Evolutionary conservation across 1,140 invertebrate species (phyloP).

Genomic region (Micrasema minimum): DNA sequence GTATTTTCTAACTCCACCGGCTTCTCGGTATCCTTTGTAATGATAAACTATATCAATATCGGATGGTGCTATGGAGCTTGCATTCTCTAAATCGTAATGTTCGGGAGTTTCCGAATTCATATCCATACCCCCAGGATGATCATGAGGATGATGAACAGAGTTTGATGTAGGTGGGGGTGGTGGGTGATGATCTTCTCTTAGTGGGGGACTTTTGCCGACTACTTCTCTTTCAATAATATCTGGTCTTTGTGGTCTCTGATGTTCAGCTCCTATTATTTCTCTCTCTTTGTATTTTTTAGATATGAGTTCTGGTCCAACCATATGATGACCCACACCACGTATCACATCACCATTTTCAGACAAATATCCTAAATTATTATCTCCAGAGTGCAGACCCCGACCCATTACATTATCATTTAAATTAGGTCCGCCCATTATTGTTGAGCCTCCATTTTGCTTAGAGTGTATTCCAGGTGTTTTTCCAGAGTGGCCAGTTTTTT

Average conservation of each 20-base stretch:
- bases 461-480: slow-evolving; percentile 70
- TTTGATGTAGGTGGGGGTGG: slow-evolving; percentile 74
- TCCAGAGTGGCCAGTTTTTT: slow-evolving; percentile 73
- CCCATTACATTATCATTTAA: slow-evolving; percentile 69
- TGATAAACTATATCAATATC: slow-evolving; percentile 98
- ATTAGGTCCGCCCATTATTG: slow-evolving; percentile 67
- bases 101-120: slow-evolving; percentile 89
- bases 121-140: slow-evolving; percentile 72
- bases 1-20: slow-evolving; percentile 83
- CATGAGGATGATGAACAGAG: slow-evolving; percentile 73
- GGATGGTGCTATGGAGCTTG: slow-evolving; percentile 95
- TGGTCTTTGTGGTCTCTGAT: slow-evolving; percentile 80
- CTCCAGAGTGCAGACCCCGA: slow-evolving; percentile 67
- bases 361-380: slow-evolving; percentile 71
- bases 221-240: slow-evolving; percentile 94
- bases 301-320: slow-evolving; percentile 81
- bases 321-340: slow-evolving; percentile 74
- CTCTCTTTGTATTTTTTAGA: slow-evolving; percentile 90
- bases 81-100: slow-evolving; percentile 97
- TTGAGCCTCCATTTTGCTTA: slow-evolving; percentile 73
- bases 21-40: slow-evolving; percentile 91
- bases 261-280: slow-evolving; percentile 75
- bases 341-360: slow-evolving; percentile 75
- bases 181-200: slow-evolving; percentile 80
- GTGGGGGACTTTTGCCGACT: slow-evolving; percentile 80